Conservation (phyloP, 2,113 vertebrate genomes). For the Murina feae region DNA sequence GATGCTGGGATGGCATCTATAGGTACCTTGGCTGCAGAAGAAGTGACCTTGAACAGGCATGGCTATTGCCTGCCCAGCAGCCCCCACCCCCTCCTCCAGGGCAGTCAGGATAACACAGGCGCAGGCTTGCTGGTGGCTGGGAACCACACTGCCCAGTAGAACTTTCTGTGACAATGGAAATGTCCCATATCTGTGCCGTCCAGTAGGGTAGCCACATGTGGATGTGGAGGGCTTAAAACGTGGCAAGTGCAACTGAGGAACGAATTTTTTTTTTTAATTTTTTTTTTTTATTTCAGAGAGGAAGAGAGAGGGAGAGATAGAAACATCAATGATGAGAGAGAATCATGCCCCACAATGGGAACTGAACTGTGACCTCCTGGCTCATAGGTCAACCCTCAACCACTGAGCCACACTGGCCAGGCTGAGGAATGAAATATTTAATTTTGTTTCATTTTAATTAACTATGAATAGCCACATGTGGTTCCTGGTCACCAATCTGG, state of each 20-base stretch:
- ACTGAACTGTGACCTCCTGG: no score
- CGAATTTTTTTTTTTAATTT: neutral
- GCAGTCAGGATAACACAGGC: neutral
- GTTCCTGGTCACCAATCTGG: neutral
- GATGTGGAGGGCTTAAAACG: neutral
- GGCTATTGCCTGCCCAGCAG: neutral
- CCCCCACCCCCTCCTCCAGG: neutral
- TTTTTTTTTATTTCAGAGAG: no score
- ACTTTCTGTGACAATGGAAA: neutral
- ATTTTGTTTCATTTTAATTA: conserved; percentile 9
- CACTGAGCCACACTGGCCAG: no score
- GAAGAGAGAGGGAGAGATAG: no score
- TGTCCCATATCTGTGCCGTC: neutral
- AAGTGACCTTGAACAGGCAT: neutral
- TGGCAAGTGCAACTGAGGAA: neutral
- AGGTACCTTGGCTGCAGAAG: neutral
- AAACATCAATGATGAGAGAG: no score
- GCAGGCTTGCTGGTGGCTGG: neutral
- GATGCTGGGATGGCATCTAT: neutral
- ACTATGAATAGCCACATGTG: neutral
- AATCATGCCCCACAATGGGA: no score
- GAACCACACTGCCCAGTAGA: neutral
- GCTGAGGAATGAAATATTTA: neutral
- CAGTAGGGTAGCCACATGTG: neutral
- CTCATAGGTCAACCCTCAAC: no score